Conservation (phyloP, 1,140 invertebrate species). For the Idris sp. region DNA sequence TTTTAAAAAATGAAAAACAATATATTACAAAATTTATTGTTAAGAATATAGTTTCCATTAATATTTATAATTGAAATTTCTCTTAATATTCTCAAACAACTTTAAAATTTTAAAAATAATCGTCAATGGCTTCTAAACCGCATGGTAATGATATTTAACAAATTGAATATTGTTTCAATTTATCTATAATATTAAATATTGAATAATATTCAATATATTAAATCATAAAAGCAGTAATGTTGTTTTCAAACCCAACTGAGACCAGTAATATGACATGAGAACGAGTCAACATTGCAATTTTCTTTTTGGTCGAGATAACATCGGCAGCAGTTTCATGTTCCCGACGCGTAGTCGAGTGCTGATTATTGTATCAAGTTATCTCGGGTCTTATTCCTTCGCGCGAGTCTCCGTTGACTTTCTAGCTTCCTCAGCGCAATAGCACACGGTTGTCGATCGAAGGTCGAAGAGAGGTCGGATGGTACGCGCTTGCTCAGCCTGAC, state of each 20-base stretch:
- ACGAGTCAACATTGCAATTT: slow-evolving; percentile 30
- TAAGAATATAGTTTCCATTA: too few species aligned
- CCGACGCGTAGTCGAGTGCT: slow-evolving; percentile 38
- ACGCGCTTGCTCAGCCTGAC: slow-evolving; percentile 44
- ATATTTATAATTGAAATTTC: too few species aligned
- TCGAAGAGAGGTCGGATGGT: slow-evolving; percentile 65
- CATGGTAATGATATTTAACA: too few species aligned
- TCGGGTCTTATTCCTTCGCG: slow-evolving; percentile 37
- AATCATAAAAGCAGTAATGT: slow-evolving; percentile 5
- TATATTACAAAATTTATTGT: too few species aligned
- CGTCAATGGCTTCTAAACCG: too few species aligned
- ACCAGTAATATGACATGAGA: slow-evolving; percentile 24
- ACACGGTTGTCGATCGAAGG: slow-evolving; percentile 75
- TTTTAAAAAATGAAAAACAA: too few species aligned
- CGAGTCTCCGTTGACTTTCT: slow-evolving; percentile 42
- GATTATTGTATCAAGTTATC: slow-evolving; percentile 61
- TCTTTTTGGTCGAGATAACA: slow-evolving; percentile 39
- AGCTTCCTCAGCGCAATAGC: slow-evolving; percentile 40
- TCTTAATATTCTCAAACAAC: too few species aligned
- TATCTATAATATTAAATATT: too few species aligned
- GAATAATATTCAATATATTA: too few species aligned
- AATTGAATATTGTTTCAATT: background rate
- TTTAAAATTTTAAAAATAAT: too few species aligned
- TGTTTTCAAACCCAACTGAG: slow-evolving; percentile 20
- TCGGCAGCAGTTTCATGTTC: slow-evolving; percentile 46